Base-by-base conservation (phyloP, 1,140 invertebrate species). In the Condylostylus longicornis region DNA sequence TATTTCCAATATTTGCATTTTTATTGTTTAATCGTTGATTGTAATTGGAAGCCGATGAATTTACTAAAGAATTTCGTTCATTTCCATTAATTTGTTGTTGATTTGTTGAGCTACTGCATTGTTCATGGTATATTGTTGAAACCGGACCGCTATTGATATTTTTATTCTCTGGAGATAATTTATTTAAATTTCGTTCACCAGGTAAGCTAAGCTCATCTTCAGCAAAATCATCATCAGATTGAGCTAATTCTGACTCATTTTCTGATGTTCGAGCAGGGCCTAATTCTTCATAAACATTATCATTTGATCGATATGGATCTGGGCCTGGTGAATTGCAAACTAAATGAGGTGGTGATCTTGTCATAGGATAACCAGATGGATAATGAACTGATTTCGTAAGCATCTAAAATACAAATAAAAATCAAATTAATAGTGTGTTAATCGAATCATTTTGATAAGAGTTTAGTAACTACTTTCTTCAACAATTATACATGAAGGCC, bases 211-310 rank as follows among this genome's bases (percentile, higher is more conserved):
- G 54, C 49, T 77, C 75, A 46, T 78, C 75, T 53, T 77, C 75
- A 40, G 74, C 74, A 43, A 75, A 75, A 41, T 77, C 75, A 42
- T 78, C 74, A 48, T 76, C 74, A 51, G 72, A 75, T 37, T 61
- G 66, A 17, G 68, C 69, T 27, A 66, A 69, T 14, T 76, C 73
- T 29, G 66, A 69, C 14, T 76, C 73, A 38, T 67, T 71, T 40
- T 77, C 72, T 23, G 70, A 68, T 46, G 75, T 72, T 43, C 72
- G 74, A 10, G 49, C 54, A 0, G 56, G 52, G 1, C 56, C 57
- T 31, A 78, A 62, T 53, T 78, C 75, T 57, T 78, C 75, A 59
- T 78, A 78, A 18, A 78, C 74, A 36, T 75, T 75, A 48, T 78
- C 75, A 50, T 75, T 71, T 22, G 74, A 76, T 37, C 62, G 64